Conservation (phyloP, 2,113 vertebrate species). For the Boulengeromyrus knoepffleri region DNA sequence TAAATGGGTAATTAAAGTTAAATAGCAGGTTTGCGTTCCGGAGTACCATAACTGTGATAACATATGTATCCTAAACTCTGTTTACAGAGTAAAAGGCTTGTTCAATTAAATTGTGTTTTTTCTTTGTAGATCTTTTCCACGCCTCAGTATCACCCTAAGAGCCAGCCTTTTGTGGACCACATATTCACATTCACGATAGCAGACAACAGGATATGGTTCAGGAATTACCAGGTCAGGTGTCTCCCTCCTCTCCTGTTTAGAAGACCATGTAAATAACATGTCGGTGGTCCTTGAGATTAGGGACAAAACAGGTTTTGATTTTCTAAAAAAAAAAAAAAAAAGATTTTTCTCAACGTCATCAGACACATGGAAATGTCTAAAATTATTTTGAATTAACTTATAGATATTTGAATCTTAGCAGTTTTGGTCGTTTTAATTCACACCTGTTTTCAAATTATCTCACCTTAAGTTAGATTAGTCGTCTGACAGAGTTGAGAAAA, state of each 20-base stretch:
- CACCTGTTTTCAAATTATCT: too few species aligned
- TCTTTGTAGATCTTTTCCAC: conserved; percentile 80
- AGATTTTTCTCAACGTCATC: not conserved
- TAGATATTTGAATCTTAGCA: too few species aligned
- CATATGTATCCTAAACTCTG: not conserved
- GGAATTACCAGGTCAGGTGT: conserved; percentile 86
- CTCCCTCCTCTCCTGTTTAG: not conserved
- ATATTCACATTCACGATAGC: conserved; percentile 83
- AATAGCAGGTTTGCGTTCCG: not conserved
- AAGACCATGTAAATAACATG: not conserved
- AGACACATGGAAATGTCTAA: not conserved
- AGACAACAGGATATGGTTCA: conserved; percentile 93
- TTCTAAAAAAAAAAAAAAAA: not conserved
- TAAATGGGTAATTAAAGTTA: not conserved
- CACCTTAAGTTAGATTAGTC: too few species aligned
- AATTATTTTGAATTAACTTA: not conserved
- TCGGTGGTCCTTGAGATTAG: not conserved
- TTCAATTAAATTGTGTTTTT: not conserved
- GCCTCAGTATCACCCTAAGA: conserved; percentile 87
- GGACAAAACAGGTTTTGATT: not conserved
- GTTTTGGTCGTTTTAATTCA: too few species aligned
- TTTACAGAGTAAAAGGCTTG: not conserved
- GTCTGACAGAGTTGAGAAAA: too few species aligned
- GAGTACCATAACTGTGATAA: not conserved
- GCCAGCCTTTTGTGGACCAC: conserved; percentile 95